Base-by-base conservation (phyloP, 2,888 invertebrate species). In the Cyclophora albipunctata region DNA sequence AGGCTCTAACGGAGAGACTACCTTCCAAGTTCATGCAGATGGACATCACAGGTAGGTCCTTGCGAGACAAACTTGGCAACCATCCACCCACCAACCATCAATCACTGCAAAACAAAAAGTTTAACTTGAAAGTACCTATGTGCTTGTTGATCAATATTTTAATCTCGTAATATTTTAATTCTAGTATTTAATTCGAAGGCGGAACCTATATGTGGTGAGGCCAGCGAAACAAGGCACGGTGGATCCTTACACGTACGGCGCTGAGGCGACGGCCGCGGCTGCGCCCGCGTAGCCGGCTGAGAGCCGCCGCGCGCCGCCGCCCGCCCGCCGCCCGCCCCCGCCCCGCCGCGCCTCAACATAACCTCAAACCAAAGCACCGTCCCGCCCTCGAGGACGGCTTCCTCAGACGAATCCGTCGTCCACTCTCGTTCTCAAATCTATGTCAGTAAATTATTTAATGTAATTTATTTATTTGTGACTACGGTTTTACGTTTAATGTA, bases 1-100 rank as follows among this genome's bases (percentile, higher is more conserved):
- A 37, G 82, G 87, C 58, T 81, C 90, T 56, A 88, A 91, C 54
- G 91, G 91, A 57, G 91, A 92, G 71, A 90, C 91, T 45, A 90
- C 91, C 59, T 91, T 93, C 82, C 92, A 93, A 75, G 93, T 93
- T 47, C 92, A 93, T 66, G 91, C 93, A 58, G 90, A 91, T 72
- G 91, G 91, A 64, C 91, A 91, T 74, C 91, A 92, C 80, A 90
- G 91, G 91, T 89, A 60, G 76, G 64, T 37, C 45, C 34, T 47
- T 20, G 20, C 20, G 20, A 20, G 20, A 20, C 20, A 20, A 20
- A 20, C 20, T 4, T 20, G 20, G 20, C 20, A 20, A 20, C 20
- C 20, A 20, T 20, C 20, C n/a, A n/a, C n/a, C 20, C 20, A 20
- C 2, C 2, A 20, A 20, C 20, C 20, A 20, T 20, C 20, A 20